Evolutionary conservation across 2,797 vertebrate species (phyloP).

Genomic region (Microctenopoma stevenorrisi): DNA sequence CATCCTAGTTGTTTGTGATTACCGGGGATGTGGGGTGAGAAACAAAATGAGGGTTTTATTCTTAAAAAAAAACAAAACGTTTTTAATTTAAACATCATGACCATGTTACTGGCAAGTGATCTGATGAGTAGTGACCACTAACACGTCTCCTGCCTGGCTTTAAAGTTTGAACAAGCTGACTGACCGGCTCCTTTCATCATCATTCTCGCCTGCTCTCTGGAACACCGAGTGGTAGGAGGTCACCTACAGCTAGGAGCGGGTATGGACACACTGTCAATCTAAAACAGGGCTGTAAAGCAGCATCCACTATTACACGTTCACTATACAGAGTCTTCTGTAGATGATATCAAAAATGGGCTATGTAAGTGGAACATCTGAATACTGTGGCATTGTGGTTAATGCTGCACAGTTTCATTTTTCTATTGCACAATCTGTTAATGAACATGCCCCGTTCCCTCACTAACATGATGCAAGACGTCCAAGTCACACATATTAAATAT

Average conservation of each 20-base stretch:
- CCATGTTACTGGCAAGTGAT: neutral
- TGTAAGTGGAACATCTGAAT: neutral
- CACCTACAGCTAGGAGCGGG: neutral
- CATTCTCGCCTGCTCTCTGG: neutral
- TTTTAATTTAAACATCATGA: neutral
- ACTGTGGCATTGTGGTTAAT: slow-evolving; percentile 3
- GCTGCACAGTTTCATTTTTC: slow-evolving; percentile 11
- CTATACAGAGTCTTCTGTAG: too few relatives aligned
- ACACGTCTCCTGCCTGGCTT: neutral
- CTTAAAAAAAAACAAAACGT: too few relatives aligned
- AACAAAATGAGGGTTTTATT: neutral
- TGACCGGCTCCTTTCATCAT: too few relatives aligned
- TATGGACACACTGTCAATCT: too few relatives aligned
- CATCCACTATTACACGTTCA: too few relatives aligned
- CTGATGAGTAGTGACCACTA: neutral
- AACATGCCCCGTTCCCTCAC: neutral
- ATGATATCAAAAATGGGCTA: neutral
- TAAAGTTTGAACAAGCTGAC: neutral
- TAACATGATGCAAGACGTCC: neutral
- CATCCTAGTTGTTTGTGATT: neutral
- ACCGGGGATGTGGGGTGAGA: neutral
- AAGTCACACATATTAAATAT: neutral
- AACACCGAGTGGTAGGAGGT: slow-evolving; percentile 3
- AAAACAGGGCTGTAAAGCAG: too few relatives aligned
- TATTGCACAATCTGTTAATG: slow-evolving; percentile 6